Evolutionary conservation across 2,797 vertebrate species (phyloP).

Genomic region (Coregonus sp.): DNA sequence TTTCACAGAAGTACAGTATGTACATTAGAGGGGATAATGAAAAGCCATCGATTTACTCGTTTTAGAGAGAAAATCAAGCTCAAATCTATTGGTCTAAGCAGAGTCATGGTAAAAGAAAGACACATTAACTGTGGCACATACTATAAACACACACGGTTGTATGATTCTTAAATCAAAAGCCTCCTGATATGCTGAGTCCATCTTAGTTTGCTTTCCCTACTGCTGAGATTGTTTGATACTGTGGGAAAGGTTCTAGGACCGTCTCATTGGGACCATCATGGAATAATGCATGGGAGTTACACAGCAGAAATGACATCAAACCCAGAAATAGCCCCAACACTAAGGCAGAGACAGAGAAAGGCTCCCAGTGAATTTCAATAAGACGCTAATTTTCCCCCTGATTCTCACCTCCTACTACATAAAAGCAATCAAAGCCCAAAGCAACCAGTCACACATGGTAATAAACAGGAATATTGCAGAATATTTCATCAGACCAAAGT

Average conservation of each 20-base stretch:
- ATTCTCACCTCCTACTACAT: not conserved
- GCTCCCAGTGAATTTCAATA: not conserved
- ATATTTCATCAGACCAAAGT: not conserved
- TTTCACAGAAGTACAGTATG: too few species aligned
- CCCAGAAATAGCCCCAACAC: constrained; percentile 4
- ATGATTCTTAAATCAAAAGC: not conserved
- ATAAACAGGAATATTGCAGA: not conserved
- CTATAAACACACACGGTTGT: too few species aligned
- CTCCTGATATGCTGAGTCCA: not conserved
- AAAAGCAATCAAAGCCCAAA: not conserved
- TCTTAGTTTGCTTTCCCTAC: constrained; percentile 7
- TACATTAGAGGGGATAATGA: too few species aligned
- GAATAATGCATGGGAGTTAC: not conserved
- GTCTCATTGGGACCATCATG: not conserved
- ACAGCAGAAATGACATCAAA: not conserved
- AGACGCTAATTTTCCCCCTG: not conserved
- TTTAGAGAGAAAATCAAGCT: too few species aligned
- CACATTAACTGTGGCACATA: too few species aligned
- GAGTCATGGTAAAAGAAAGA: too few species aligned
- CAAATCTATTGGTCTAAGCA: too few species aligned
- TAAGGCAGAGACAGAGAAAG: not conserved
- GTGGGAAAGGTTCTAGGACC: not conserved
- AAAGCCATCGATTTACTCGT: too few species aligned
- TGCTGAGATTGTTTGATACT: constrained; percentile 6
- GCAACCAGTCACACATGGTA: not conserved